These are phyloP conservation scores for Loriculus beryllinus DNA, from an alignment of 2,797 vertebrate genomes.

Conservation along the genomic window DNA sequence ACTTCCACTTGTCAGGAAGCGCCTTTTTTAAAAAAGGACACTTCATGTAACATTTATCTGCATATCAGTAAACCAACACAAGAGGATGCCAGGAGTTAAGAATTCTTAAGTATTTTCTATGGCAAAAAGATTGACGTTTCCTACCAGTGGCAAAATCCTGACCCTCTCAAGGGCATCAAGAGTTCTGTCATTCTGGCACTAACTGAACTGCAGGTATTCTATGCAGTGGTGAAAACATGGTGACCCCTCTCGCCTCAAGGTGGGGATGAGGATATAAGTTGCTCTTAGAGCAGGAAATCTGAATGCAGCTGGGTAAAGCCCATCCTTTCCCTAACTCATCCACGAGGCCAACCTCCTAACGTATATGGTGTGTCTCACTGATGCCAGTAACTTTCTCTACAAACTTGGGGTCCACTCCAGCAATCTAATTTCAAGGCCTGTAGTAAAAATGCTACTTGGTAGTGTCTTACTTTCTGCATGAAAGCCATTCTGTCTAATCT, in stretches of 20 bases:
- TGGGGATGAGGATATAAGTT: neutral
- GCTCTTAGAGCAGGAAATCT: neutral
- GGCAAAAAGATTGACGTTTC: neutral
- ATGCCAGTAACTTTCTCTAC: neutral
- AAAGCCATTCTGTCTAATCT: neutral
- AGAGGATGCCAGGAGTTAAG: conserved; percentile 20
- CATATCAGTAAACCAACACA: conserved; percentile 19
- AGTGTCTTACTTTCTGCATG: neutral
- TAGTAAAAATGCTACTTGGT: neutral
- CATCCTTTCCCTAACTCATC: neutral
- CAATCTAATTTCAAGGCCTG: neutral
- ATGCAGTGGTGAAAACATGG: neutral
- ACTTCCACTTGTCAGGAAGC: neutral
- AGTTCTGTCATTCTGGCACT: neutral
- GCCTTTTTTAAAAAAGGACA: neutral
- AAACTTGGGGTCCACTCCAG: neutral
- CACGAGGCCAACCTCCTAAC: neutral
- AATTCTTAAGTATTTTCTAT: neutral
- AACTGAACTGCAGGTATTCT: neutral
- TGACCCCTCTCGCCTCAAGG: neutral
- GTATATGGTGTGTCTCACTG: neutral
- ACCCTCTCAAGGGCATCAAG: neutral
- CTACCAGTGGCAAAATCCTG: neutral
- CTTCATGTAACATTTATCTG: conserved; percentile 13
- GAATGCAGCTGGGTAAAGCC: neutral